Conservation (phyloP, 2,113 vertebrate species). For the Dendrocopos noguchii region DNA sequence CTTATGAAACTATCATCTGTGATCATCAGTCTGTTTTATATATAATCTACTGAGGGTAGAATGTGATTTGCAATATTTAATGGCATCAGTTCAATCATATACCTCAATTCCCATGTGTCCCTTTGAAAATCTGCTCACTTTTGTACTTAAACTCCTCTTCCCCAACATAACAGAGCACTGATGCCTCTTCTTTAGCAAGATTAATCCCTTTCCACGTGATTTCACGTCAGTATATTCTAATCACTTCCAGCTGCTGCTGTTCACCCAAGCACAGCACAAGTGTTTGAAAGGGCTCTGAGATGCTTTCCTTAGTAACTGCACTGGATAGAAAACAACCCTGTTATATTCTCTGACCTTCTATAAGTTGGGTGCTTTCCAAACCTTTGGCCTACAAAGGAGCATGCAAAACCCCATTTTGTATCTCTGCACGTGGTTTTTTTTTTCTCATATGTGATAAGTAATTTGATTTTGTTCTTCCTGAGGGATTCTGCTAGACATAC, state of each 20-base stretch:
- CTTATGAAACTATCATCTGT: constrained; percentile 43
- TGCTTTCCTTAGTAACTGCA: not conserved
- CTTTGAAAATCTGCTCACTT: constrained; percentile 62
- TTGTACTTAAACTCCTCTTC: constrained; percentile 38
- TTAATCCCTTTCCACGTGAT: constrained; percentile 26
- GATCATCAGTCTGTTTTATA: constrained; percentile 45
- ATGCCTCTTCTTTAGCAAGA: not conserved
- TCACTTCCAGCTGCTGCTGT: constrained; percentile 37
- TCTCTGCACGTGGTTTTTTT: rapidly evolving
- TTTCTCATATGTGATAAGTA: not conserved
- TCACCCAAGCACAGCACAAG: not conserved
- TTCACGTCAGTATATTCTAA: constrained; percentile 47
- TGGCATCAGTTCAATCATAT: constrained; percentile 20
- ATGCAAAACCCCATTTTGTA: not conserved
- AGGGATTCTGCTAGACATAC: not conserved
- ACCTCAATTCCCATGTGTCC: not conserved
- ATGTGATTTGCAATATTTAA: constrained; percentile 54
- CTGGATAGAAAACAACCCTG: not conserved
- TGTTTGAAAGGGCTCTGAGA: not conserved
- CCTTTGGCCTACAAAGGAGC: not conserved
- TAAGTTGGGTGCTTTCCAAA: not conserved
- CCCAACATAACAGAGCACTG: not conserved
- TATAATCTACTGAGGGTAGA: constrained; percentile 35
- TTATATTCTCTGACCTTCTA: not conserved
- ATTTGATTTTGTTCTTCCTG: not conserved